Evolutionary conservation across 2,888 invertebrate species (phyloP), one percentile per base, ranked within the genome.

Genomic region (Campaea margaritaria): DNA sequence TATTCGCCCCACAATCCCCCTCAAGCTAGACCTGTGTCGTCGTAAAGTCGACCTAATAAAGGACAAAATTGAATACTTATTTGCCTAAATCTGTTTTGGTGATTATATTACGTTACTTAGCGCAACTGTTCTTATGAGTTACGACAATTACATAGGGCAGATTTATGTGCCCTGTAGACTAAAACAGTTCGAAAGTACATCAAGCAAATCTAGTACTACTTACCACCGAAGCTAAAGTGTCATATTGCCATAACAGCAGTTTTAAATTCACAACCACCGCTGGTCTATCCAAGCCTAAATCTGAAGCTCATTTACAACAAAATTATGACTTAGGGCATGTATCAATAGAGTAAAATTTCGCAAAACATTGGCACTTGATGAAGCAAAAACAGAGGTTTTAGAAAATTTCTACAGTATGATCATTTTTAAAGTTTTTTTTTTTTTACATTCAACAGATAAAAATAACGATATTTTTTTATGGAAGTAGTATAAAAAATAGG

Each of bases 261-360:
- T 67, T 69, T 68, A 69, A 78, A 75, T 76, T 88, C 87, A 88
- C 88, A 87, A 87, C 87, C 85, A 87, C 87, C 85, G 76, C 75
- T 74, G 74, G 73, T 75, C 68, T 72, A 72, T 68, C 68, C 76
- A 78, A 77, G 78, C 76, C 82, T 81, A 82, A 68, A 44, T 67
- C 61, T 85, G 54, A 87, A 87, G 87, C 86, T 87, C 87, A 76
- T 84, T 68, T 69, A 50, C 67, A 69, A 69, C 38, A 71, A 79
- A 58, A 76, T 68, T 67, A 75, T 74, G 67, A 79, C 71, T 75
- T 73, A 65, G 55, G 66, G 52, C 49, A 68, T 71, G 61, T 64
- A 54, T n/a, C 48, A 62, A 64, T 70, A 70, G 42, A 70, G 64
- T 68, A 51, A 64, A 74, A 79, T 71, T 76, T 66, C 63, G 66